Percentiles rank a stretch among this genome's conserved stretches.
Conservation (phyloP, 2,797 vertebrate species). For the Saguinus oedipus region DNA sequence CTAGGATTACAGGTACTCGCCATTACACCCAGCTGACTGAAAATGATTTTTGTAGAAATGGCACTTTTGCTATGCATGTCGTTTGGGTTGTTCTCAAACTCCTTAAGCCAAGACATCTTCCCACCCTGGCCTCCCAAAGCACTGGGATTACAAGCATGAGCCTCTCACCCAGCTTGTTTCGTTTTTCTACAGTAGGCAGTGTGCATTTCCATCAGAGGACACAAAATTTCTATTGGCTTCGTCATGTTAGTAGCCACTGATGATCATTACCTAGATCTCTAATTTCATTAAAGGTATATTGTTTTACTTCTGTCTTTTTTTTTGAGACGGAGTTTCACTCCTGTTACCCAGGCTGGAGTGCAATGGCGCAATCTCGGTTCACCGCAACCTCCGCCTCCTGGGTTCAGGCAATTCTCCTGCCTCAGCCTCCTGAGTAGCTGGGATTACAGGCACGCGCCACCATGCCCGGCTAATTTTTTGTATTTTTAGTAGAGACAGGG, state of each 20-base stretch:
- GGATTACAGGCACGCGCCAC: no score
- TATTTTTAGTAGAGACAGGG: no score
- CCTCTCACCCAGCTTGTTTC: background rate
- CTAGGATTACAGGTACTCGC: background rate
- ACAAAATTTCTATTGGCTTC: background rate
- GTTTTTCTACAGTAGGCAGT: background rate
- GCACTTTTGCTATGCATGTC: background rate
- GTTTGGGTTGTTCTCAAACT: background rate
- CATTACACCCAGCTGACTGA: background rate
- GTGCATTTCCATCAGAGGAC: background rate
- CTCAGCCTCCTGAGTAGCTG: no score
- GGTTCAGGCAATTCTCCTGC: no score
- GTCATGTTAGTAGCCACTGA: background rate
- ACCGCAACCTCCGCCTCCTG: no score
- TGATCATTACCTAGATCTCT: background rate
- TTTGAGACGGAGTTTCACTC: no score
- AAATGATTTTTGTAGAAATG: background rate
- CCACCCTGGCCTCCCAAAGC: background rate
- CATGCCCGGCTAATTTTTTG: no score
- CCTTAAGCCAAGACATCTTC: background rate
- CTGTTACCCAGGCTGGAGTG: no score
- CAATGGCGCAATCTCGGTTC: no score
- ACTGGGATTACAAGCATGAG: background rate
- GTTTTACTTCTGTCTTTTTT: background rate
- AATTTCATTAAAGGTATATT: background rate